A percentile compares a stretch with the other conserved stretches of the same genome.
Conservation (phyloP, 2,797 vertebrate genomes). For the Petrocephalus schoutedeni region DNA sequence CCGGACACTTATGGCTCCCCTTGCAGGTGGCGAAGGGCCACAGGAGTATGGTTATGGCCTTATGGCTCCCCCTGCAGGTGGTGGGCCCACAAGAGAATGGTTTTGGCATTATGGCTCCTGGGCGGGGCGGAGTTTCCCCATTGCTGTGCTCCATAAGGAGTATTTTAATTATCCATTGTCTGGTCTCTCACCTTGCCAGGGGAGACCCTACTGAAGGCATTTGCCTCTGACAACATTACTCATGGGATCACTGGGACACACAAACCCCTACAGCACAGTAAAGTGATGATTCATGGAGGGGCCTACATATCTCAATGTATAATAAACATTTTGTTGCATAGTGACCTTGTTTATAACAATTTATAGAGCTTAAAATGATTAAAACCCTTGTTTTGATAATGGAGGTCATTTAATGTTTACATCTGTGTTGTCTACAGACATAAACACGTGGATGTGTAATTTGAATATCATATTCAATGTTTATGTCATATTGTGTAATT, state of each 20-base stretch:
- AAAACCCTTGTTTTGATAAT: not conserved
- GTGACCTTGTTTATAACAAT: slow-evolving; percentile 3
- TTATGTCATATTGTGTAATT: not conserved
- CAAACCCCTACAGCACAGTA: not conserved
- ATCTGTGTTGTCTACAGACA: not conserved
- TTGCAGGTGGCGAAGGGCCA: too few relatives aligned
- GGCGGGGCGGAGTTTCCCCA: not conserved
- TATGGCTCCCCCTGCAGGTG: not conserved
- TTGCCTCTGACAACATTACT: not conserved
- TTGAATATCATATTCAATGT: not conserved
- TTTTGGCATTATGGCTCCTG: not conserved
- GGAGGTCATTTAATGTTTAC: not conserved
- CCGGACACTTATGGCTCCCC: not conserved
- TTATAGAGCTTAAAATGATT: not conserved
- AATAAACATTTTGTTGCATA: not conserved
- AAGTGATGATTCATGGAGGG: not conserved
- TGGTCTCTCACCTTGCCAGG: not conserved
- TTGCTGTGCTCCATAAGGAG: not conserved
- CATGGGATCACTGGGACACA: not conserved
- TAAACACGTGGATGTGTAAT: not conserved
- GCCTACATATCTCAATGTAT: not conserved
- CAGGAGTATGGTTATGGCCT: too few relatives aligned
- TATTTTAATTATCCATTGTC: not conserved
- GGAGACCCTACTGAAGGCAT: not conserved
- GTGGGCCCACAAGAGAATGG: not conserved